Evolutionary conservation across 2,888 invertebrate species (phyloP).

Genomic region (Adineta ricciae): DNA sequence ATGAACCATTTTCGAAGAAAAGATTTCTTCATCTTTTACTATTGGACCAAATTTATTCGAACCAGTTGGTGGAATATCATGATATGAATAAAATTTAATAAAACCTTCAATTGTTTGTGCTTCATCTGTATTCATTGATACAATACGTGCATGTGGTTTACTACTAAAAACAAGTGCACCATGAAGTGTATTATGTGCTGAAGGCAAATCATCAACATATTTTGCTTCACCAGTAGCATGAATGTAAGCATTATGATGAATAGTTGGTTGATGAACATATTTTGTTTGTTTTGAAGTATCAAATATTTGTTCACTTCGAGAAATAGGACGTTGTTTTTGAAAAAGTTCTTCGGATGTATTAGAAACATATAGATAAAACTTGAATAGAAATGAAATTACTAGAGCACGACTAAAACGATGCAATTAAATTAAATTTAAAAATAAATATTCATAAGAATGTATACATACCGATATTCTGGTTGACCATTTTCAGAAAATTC

Average conservation of each 20-base stretch:
- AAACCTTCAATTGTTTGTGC: constrained; percentile 69
- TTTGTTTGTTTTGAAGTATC: constrained; percentile 49
- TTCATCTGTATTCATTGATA: constrained; percentile 62
- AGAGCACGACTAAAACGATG: constrained; percentile 7
- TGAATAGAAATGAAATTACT: constrained; percentile 48
- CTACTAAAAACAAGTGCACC: constrained; percentile 67
- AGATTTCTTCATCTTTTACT: constrained; percentile 71
- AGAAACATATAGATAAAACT: constrained; percentile 52
- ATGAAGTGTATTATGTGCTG: constrained; percentile 59
- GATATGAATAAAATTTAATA: constrained; percentile 66
- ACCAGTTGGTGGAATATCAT: constrained; percentile 61
- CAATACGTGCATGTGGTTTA: constrained; percentile 68
- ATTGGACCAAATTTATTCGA: constrained; percentile 58
- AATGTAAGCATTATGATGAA: constrained; percentile 71
- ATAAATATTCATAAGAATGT: no score
- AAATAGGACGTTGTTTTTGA: constrained; percentile 20
- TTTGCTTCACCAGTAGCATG: constrained; percentile 81
- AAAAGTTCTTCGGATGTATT: neutral
- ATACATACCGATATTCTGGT: constrained; percentile 59
- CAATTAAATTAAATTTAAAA: no score
- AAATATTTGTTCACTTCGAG: constrained; percentile 29
- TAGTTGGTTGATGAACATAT: constrained; percentile 69
- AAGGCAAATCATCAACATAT: constrained; percentile 66
- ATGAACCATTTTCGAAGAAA: constrained; percentile 62
- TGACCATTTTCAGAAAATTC: constrained; percentile 74